These are phyloP conservation scores for Ommatoiulus sabulosus DNA, from an alignment of 2,888 invertebrate species.

Conservation along the genomic window DNA sequence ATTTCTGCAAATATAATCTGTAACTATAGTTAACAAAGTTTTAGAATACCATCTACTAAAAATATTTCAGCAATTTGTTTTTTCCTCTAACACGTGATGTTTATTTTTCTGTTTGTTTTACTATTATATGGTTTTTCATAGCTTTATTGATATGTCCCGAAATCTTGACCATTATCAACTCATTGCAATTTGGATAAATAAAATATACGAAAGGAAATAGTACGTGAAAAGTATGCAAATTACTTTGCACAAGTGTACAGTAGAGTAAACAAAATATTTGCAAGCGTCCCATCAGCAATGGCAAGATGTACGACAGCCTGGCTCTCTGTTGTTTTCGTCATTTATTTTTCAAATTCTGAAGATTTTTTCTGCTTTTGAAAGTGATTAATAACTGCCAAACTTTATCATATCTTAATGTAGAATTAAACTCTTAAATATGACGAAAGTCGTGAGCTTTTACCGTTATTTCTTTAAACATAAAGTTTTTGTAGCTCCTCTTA, in stretches of 20 bases:
- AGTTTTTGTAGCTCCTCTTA: too few relatives aligned
- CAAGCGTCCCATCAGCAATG: neutral
- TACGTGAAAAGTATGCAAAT: neutral
- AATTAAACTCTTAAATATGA: too few relatives aligned
- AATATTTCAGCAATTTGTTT: too few relatives aligned
- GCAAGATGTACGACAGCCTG: neutral
- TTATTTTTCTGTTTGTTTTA: too few relatives aligned
- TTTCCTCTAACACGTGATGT: too few relatives aligned
- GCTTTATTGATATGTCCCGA: neutral
- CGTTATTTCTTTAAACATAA: neutral
- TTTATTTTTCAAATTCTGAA: neutral
- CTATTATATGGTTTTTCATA: neutral
- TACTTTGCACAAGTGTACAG: neutral
- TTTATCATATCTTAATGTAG: too few relatives aligned
- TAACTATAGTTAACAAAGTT: too few relatives aligned
- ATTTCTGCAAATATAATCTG: too few relatives aligned
- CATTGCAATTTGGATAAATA: neutral
- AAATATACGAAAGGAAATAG: neutral
- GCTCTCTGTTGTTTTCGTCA: neutral
- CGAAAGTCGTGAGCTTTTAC: too few relatives aligned
- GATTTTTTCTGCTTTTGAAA: neutral
- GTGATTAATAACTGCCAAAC: neutral
- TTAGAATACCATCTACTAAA: too few relatives aligned
- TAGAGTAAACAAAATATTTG: neutral
- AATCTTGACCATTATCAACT: neutral